Percentiles rank a stretch among this genome's conserved stretches.
These are phyloP conservation scores for Tridacna gigas DNA, from an alignment of 2,888 invertebrate species.

Conservation along the genomic window DNA sequence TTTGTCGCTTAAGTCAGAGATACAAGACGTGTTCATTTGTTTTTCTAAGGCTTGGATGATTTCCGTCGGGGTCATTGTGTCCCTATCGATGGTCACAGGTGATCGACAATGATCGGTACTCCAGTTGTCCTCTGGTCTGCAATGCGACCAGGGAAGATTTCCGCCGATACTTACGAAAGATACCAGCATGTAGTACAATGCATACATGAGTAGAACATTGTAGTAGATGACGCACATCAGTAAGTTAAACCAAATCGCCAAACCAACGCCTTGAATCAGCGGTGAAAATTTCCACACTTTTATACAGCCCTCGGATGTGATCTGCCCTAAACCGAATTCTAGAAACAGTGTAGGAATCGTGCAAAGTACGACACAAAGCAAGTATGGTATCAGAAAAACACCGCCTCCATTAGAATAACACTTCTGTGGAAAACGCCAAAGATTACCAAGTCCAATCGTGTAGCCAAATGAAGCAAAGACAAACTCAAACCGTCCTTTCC, in stretches of 20 bases:
- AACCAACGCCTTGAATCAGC: conserved; percentile 45
- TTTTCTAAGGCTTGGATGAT: neutral
- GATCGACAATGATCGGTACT: conserved; percentile 27
- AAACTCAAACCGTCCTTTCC: conserved; percentile 49
- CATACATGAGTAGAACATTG: conserved; percentile 44
- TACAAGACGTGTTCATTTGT: conserved; percentile 18
- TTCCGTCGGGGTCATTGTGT: neutral
- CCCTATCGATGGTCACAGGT: conserved; percentile 5
- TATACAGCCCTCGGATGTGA: conserved; percentile 40
- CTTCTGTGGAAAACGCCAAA: conserved; percentile 48
- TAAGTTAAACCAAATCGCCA: conserved; percentile 39
- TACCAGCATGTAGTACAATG: conserved; percentile 40
- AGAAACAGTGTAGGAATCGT: conserved; percentile 40
- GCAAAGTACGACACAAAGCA: conserved; percentile 28
- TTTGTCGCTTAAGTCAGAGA: neutral
- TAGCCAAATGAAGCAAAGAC: conserved; percentile 44
- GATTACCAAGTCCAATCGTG: conserved; percentile 44
- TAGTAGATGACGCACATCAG: conserved; percentile 47
- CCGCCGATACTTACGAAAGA: conserved; percentile 45
- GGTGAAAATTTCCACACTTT: conserved; percentile 42
- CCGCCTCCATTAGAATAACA: conserved; percentile 48
- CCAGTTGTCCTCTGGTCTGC: conserved; percentile 30
- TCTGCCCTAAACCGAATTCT: conserved; percentile 45
- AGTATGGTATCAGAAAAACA: conserved; percentile 43
- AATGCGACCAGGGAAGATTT: conserved; percentile 41